phyloP scores from a whole-genome alignment of 2,888 invertebrate species.

The Didymodactylos carnosus region DNA sequence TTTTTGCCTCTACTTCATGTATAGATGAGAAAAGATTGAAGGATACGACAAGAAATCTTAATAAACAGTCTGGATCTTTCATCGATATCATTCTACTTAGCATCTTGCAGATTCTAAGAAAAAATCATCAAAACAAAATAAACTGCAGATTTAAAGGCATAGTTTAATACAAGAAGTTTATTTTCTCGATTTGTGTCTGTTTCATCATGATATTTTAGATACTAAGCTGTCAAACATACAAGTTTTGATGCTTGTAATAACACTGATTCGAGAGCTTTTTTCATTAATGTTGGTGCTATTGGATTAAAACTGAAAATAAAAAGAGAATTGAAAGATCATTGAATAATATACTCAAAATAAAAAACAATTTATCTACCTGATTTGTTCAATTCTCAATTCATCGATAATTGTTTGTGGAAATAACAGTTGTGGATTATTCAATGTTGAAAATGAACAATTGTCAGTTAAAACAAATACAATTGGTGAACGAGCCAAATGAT shows the following conservation, averaged over 20 bases:
- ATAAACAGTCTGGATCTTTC: too few relatives aligned
- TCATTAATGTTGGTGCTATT: neutral
- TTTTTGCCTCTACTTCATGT: too few relatives aligned
- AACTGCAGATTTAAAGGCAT: too few relatives aligned
- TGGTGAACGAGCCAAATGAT: neutral
- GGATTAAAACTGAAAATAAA: neutral
- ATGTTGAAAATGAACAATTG: neutral
- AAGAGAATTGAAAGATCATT: neutral
- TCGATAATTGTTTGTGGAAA: neutral
- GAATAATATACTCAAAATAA: neutral
- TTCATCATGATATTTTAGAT: too few relatives aligned
- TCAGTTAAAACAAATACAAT: neutral
- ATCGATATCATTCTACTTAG: too few relatives aligned
- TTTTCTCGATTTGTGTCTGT: too few relatives aligned
- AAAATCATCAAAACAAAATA: too few relatives aligned
- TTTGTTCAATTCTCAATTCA: neutral
- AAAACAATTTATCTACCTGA: neutral
- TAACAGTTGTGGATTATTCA: neutral
- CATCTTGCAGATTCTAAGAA: too few relatives aligned
- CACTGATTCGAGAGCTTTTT: neutral
- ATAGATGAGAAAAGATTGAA: too few relatives aligned
- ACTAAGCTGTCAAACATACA: too few relatives aligned
- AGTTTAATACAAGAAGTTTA: too few relatives aligned
- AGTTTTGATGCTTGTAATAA: neutral
- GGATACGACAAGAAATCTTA: too few relatives aligned